phyloP scores from a whole-genome alignment of 2,113 vertebrate genomes.

The Galeopterus variegatus region DNA sequence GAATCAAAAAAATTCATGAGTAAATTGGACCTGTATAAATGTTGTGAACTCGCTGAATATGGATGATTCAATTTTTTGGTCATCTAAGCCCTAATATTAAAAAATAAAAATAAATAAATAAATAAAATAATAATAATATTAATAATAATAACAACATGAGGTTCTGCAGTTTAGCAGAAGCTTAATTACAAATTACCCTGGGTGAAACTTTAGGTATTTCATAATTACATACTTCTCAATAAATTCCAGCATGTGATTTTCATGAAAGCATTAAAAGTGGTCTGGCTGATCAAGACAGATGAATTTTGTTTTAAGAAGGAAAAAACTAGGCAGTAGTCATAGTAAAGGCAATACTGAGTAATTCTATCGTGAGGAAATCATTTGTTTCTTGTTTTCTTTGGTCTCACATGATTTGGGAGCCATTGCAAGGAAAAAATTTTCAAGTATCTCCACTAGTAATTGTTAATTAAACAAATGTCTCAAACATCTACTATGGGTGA shows the following conservation, averaged over 20 bases:
- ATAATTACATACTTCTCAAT: not conserved
- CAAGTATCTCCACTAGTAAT: not conserved
- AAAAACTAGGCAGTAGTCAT: not conserved
- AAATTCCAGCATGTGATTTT: slow-evolving; percentile 10
- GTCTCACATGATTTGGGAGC: not conserved
- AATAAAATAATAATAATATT: not conserved
- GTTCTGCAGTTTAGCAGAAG: not conserved
- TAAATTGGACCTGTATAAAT: not conserved
- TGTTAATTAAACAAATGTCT: not conserved
- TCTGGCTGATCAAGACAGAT: not conserved
- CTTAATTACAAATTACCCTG: not conserved
- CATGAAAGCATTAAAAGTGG: not conserved
- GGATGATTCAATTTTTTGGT: not conserved
- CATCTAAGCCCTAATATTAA: not conserved
- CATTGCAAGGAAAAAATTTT: not conserved
- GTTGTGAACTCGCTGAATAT: not conserved
- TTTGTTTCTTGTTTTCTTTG: not conserved
- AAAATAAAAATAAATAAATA: not conserved
- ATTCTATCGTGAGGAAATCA: not conserved
- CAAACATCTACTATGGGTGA: not conserved
- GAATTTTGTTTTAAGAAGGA: not conserved
- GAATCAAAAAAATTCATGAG: not conserved
- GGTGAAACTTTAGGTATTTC: not conserved
- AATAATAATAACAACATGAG: not conserved
- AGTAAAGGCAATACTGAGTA: not conserved